Evolutionary conservation across 2,888 invertebrate genomes (phyloP).

Genomic region (Cenopis cana): DNA sequence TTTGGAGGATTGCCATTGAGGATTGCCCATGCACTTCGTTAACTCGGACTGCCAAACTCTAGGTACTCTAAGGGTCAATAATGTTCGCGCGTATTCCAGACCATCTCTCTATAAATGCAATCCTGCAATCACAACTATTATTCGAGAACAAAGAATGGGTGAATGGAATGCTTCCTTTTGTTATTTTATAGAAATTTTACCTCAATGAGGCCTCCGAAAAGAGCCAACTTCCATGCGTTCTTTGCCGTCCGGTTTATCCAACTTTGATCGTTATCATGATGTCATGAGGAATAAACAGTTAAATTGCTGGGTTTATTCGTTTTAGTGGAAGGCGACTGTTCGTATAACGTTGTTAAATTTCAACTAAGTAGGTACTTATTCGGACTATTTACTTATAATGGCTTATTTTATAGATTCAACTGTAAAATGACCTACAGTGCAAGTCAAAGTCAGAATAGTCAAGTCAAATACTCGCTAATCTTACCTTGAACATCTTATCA

Average conservation of each 20-base stretch:
- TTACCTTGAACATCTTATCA: constrained; percentile 8
- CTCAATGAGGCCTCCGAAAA: background rate
- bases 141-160: too few species aligned
- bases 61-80: too few species aligned
- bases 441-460: too few species aligned
- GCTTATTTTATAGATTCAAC: background rate
- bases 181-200: background rate
- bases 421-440: background rate
- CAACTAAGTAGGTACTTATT: background rate
- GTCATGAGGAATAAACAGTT: background rate
- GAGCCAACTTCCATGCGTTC: background rate
- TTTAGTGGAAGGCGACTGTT: background rate
- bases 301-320: background rate
- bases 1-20: too few species aligned
- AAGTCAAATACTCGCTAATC: background rate
- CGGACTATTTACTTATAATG: background rate
- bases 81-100: too few species aligned
- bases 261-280: constrained; percentile 2
- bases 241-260: constrained; percentile 7
- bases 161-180: background rate
- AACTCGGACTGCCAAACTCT: too few species aligned
- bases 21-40: too few species aligned
- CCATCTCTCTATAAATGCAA: too few species aligned
- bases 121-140: too few species aligned
- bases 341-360: background rate